Conservation (phyloP, 2,113 vertebrate species). For the Crotalus tigris region DNA sequence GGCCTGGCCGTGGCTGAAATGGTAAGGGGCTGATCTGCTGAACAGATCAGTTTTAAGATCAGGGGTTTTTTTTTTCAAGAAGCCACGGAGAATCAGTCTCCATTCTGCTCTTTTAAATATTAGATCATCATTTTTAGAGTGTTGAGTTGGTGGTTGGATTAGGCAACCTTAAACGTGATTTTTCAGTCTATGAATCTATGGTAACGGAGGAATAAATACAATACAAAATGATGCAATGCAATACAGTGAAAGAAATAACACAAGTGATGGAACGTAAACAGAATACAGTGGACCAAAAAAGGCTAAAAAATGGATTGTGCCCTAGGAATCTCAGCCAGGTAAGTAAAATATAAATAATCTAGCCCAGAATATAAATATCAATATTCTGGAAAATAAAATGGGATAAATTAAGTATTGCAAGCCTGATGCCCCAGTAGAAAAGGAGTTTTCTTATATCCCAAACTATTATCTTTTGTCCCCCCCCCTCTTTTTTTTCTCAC, state of each 20-base stretch:
- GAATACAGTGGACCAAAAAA: background rate
- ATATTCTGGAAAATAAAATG: background rate
- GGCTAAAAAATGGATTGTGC: background rate
- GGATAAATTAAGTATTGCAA: background rate
- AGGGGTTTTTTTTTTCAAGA: background rate
- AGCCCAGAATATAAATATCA: background rate
- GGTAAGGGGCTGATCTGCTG: constrained; percentile 65
- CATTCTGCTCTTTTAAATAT: background rate
- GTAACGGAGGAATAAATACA: background rate
- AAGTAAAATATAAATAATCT: background rate
- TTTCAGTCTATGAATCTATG: background rate
- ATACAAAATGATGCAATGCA: background rate
- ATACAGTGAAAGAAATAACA: background rate
- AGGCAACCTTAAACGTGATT: background rate
- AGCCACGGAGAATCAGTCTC: background rate
- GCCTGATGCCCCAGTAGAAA: too few relatives aligned
- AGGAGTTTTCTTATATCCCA: background rate
- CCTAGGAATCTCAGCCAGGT: background rate
- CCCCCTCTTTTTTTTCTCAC: fast-evolving
- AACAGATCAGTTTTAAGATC: background rate
- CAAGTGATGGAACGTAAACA: background rate
- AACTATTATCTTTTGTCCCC: fast-evolving
- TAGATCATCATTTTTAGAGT: background rate
- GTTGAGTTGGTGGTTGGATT: background rate
- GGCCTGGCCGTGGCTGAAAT: constrained; percentile 80